Base-by-base conservation (phyloP, 2,113 vertebrate species). In the Phasianus colchicus region DNA sequence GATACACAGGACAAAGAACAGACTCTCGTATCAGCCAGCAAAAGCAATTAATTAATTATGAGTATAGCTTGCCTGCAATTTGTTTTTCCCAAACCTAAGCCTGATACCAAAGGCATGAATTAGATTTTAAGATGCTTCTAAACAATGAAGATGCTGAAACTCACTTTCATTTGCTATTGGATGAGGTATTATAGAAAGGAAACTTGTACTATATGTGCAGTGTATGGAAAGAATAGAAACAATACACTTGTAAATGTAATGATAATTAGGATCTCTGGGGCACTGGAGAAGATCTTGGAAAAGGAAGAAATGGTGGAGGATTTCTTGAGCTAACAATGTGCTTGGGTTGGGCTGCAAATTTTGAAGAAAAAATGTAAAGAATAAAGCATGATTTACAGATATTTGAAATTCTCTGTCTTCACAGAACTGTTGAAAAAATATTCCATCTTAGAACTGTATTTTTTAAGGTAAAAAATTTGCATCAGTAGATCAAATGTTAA, bases 11-110 rank as follows among this genome's bases (percentile, higher is more conserved):
- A 97, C 91, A 94, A 95, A 95, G 79, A 95, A 85, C 94, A 96
- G 95, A 94, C 86, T 92, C 69, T 87, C 88, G 57, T 57, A 90
- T 79, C 72, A 93, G 85, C 22, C 65, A 83, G 52, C 77, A 86
- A 95, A 94, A 96, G 52, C 88, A 91, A 96, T 91, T 88, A 95
- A 86, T 95, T 95, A 94, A 95, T 96, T 96, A 90, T 52, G 95
- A 86, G 72, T 61, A 81, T 16, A 92, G 69, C 25, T 75, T 86
- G 67, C 38, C 29, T 71, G 54, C 10, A 76, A 89, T 65, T 43
- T 79, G 48, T 25, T 90, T 61, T 72, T 88, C 20, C 38, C 78
- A 81, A 89, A 70, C 42, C 38, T 47, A 29, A 88, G 58, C 27
- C 18, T 0, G 0, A 58, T 24, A 94, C 24, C 38, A 88, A 67